Percentiles rank a stretch among this genome's conserved stretches.
Conservation (phyloP, 2,797 vertebrate genomes). For the Gila robusta region DNA sequence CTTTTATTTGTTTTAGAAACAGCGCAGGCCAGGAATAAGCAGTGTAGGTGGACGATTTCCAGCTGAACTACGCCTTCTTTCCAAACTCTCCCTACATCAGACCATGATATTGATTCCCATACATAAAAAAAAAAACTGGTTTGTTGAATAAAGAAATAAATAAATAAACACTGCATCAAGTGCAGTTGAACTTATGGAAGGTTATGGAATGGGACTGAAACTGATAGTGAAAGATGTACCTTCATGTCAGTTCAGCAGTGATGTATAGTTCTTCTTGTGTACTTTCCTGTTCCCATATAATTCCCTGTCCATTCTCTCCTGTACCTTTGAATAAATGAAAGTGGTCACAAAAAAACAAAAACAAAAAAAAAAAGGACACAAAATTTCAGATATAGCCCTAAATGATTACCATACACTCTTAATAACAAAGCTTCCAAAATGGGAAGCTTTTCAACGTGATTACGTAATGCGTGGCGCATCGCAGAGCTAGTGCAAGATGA, state of each 20-base stretch:
- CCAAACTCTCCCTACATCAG: conserved; percentile 2
- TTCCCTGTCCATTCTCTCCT: not conserved
- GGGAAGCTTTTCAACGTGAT: too few relatives aligned
- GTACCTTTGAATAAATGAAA: not conserved
- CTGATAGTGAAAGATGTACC: too few relatives aligned
- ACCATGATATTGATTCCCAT: conserved; percentile 15
- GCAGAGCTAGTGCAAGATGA: too few relatives aligned
- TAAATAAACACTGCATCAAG: not conserved
- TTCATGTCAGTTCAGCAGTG: not conserved
- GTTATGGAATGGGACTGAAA: too few relatives aligned
- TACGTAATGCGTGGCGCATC: too few relatives aligned
- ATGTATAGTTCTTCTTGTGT: not conserved
- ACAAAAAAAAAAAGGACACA: too few relatives aligned
- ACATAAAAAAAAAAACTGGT: not conserved
- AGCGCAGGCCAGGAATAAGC: not conserved
- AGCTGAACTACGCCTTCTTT: conserved; percentile 22
- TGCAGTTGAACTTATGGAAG: not conserved
- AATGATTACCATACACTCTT: too few relatives aligned
- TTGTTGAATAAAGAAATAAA: not conserved
- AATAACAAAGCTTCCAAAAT: too few relatives aligned
- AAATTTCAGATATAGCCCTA: too few relatives aligned
- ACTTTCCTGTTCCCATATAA: not conserved
- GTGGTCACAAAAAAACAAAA: too few relatives aligned
- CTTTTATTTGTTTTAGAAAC: conserved; percentile 42
- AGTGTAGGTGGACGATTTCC: not conserved